A percentile compares a stretch with the other conserved stretches of the same genome.
phyloP scores from a whole-genome alignment of 2,888 invertebrate species.

The Desoria tigrina region DNA sequence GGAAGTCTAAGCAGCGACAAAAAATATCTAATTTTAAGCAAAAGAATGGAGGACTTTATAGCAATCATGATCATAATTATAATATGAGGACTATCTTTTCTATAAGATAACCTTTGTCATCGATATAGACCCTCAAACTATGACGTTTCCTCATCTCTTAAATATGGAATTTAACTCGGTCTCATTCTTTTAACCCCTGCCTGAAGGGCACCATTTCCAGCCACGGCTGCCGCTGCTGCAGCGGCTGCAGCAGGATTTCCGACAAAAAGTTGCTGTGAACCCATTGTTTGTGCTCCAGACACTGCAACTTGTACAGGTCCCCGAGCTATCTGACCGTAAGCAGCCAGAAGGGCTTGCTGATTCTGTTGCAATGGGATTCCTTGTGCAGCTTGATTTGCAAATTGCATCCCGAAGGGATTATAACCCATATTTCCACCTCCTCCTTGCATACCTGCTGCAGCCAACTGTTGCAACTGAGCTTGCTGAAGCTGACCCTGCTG shows the following conservation, averaged over 20 bases:
- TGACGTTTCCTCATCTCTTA: too few relatives aligned
- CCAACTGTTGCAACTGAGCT: slow-evolving; percentile 56
- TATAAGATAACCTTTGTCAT: too few relatives aligned
- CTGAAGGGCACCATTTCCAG: slow-evolving; percentile 46
- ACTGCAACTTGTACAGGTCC: slow-evolving; percentile 44
- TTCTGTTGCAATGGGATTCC: slow-evolving; percentile 45
- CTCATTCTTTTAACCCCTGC: slow-evolving; percentile 52
- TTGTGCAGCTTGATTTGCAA: slow-evolving; percentile 44
- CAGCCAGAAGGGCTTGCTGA: slow-evolving; percentile 52
- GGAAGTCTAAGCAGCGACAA: too few relatives aligned
- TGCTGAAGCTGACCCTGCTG: slow-evolving; percentile 35
- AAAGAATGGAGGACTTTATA: too few relatives aligned
- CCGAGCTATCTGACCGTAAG: slow-evolving; percentile 50
- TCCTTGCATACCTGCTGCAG: slow-evolving; percentile 54
- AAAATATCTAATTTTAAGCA: too few relatives aligned
- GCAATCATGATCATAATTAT: too few relatives aligned
- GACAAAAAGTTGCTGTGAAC: slow-evolving; percentile 51
- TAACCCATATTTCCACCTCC: slow-evolving; percentile 47
- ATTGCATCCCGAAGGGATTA: slow-evolving; percentile 53
- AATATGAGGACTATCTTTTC: too few relatives aligned
- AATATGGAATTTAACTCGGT: slow-evolving; percentile 37
- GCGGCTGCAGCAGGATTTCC: slow-evolving; percentile 53
- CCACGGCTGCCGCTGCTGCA: slow-evolving; percentile 55
- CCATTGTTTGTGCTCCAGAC: slow-evolving; percentile 46
- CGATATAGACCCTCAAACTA: too few relatives aligned